Conservation (phyloP, 2,888 invertebrate genomes). For the Eupithecia tripunctaria region DNA sequence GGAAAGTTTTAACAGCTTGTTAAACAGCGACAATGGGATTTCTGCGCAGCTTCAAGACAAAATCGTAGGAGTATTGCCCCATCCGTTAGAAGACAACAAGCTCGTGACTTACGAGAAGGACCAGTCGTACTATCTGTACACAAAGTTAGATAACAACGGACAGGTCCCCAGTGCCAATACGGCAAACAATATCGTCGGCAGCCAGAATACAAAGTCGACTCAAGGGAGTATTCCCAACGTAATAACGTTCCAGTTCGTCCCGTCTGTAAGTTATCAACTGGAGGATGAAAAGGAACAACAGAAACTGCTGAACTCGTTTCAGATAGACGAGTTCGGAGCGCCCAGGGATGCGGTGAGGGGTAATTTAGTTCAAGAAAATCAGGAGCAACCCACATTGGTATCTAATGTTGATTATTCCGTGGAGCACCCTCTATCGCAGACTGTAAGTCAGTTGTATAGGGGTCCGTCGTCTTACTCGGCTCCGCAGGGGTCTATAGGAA, state of each 20-base stretch:
- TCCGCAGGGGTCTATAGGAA: constrained; percentile 74
- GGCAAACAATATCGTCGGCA: constrained; percentile 36
- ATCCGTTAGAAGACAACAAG: constrained; percentile 72
- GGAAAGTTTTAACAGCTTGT: constrained; percentile 60
- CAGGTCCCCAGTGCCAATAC: constrained; percentile 45
- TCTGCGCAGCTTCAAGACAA: constrained; percentile 75
- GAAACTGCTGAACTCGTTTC: constrained; percentile 64
- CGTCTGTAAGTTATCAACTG: constrained; percentile 71
- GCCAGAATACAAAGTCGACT: constrained; percentile 32
- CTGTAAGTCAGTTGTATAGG: constrained; percentile 61
- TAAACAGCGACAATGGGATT: constrained; percentile 66
- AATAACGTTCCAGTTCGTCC: constrained; percentile 68
- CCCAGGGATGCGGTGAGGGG: constrained; percentile 53
- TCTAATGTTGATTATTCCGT: constrained; percentile 63
- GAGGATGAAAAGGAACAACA: constrained; percentile 71
- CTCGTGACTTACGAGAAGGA: constrained; percentile 74
- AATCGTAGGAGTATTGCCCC: constrained; percentile 73
- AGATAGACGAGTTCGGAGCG: constrained; percentile 66
- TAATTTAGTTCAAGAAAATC: constrained; percentile 49
- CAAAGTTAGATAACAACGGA: constrained; percentile 62
- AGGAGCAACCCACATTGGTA: constrained; percentile 52
- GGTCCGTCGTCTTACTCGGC: constrained; percentile 79
- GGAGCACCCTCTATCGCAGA: constrained; percentile 59
- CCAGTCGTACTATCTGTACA: constrained; percentile 72
- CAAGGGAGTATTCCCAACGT: constrained; percentile 49